Evolutionary conservation across 2,888 invertebrate genomes (phyloP), one percentile per base, ranked within the genome.

Genomic region (Andrena dorsata): DNA sequence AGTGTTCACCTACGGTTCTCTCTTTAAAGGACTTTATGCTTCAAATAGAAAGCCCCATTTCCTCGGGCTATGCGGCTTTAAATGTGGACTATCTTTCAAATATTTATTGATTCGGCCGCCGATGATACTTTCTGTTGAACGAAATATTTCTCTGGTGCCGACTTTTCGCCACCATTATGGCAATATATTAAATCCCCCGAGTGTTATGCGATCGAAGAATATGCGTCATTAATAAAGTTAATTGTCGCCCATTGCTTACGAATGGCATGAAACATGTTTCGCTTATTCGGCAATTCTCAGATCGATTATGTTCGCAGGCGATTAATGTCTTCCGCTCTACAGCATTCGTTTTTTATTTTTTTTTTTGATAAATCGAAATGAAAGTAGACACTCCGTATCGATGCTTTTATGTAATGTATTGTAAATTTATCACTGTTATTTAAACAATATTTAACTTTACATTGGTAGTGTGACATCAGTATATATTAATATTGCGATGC

Each of bases 381-480:
- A 61, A 61, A 61, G 32, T 60, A 60, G 10, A 60, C 28, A 60
- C 30, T 60, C 60, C 16, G 30, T 8, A 20, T 0, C 23, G 13
- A 26, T 60, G 30, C 23, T 26, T 66, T 2, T 51, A 23, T 53
- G n/a, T 60, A 47, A 70, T 56, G 10, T 56, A 56, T 56, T 56
- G 56, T 56, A 56, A 56, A 56, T 56, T 56, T 26, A 56, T 56
- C 26, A 80, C 47, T 75, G 56, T 66, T 66, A 32, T 75, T 60
- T 71, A 75, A 68, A 71, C 80, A 76, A 71, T 80, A 71, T 71
- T 80, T 82, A 80, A 76, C 72, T 68, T 79, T 58, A 72, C 47
- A 73, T 79, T 73, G 53, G 28, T 74, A 41, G 20, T 80, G 60
- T 51, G 56, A 68, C 53, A 80, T 75, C 74, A 28, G 56, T 69